These are phyloP conservation scores for Leptarthrus brevirostris DNA, from an alignment of 2,888 invertebrate species.

Conservation along the genomic window DNA sequence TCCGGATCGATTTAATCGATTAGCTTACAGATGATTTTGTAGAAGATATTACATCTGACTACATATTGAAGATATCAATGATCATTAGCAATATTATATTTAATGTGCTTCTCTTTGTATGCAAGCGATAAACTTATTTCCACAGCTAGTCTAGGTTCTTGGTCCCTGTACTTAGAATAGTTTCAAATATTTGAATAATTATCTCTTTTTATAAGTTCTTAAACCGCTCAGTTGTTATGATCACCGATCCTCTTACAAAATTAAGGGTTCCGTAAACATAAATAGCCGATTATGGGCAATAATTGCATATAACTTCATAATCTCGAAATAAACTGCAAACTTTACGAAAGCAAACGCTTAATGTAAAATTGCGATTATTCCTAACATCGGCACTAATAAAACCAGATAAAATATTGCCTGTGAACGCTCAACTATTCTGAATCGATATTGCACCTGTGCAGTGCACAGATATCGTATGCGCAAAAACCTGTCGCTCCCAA, in stretches of 20 bases:
- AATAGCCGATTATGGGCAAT: constrained; percentile 2
- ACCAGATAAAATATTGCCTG: constrained; percentile 33
- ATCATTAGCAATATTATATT: constrained; percentile 3
- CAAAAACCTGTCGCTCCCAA: constrained; percentile 29
- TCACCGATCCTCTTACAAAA: too few relatives aligned
- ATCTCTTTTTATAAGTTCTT: too few relatives aligned
- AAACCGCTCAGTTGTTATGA: too few relatives aligned
- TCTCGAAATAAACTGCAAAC: constrained; percentile 3
- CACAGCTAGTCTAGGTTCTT: not conserved
- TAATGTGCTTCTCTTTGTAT: too few relatives aligned
- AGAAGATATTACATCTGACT: not conserved
- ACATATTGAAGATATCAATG: not conserved
- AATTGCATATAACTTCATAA: not conserved
- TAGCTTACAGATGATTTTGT: not conserved
- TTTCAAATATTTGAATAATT: not conserved
- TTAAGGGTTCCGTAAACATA: too few relatives aligned
- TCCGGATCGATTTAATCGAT: constrained; percentile 15
- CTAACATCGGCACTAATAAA: constrained; percentile 35
- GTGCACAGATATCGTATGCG: not conserved
- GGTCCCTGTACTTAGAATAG: not conserved
- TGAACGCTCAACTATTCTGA: constrained; percentile 41
- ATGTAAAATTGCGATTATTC: constrained; percentile 36
- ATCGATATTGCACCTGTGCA: constrained; percentile 44
- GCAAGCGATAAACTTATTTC: too few relatives aligned
- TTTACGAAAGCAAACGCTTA: constrained; percentile 19